Evolutionary conservation across 2,888 invertebrate genomes (phyloP), one percentile per base, ranked within the genome.

Genomic region (Timandra comae): DNA sequence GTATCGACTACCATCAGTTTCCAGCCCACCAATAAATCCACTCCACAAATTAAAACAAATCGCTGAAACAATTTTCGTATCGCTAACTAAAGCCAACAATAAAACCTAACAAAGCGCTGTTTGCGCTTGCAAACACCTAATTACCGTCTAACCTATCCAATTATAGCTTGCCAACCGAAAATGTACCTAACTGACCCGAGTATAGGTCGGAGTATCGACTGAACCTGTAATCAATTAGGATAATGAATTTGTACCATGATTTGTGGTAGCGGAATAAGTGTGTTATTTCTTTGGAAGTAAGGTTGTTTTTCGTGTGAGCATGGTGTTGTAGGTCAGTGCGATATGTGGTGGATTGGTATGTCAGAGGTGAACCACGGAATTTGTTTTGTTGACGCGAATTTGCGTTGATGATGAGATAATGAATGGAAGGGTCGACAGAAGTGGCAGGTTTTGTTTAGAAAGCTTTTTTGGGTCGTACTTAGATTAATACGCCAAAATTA

Each of bases 61-160:
- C 34, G 32, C 38, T 11, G 33, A 43, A 38, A 35, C 38, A 31
- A 46, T 46, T 39, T 30, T n/a, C 33, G 26, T 25, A 35, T 9
- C 29, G 29, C 38, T 16, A 16, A 16, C 23, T 16, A 29, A 27
- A 25, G 20, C 34, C 35, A 27, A 16, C 35, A 41, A 43, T 43
- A 43, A 48, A 48, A 46, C 39, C 45, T 41, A 48, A 48, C 43
- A 40, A 43, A 41, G 39, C 45, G 35, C 41, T 41, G 42, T 47
- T 44, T 39, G 37, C 43, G 39, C 43, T 41, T 38, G 37, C 48
- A 41, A 40, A 49, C 46, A 38, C 39, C 32, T 16, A 30, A 7
- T 24, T 24, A 24, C 24, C 38, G 30, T 41, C 34, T 34, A 36
- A 39, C 36, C 29, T 35, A 34, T 35, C 33, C 27, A 26, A 43